Conservation (phyloP, 2,797 vertebrate species). For the Eupleurogrammus muticus region DNA sequence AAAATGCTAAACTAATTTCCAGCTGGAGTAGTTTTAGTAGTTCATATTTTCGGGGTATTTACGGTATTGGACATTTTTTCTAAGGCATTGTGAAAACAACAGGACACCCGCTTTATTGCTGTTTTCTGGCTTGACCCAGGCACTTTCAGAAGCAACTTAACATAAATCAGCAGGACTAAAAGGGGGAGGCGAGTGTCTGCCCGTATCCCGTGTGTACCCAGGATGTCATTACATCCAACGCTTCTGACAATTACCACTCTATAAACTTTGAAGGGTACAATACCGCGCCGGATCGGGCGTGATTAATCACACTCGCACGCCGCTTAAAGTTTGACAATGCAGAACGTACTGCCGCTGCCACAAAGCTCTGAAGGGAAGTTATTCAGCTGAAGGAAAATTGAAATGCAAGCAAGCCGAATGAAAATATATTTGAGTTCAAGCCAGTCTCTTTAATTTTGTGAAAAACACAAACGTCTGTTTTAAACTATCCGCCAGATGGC, state of each 20-base stretch:
- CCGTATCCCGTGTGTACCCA: not conserved
- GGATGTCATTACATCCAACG: constrained; percentile 3
- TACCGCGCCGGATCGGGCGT: constrained; percentile 18
- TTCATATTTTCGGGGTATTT: not conserved
- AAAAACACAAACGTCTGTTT: too few relatives aligned
- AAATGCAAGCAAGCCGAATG: constrained; percentile 42
- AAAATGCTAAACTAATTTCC: not conserved
- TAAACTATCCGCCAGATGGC: too few relatives aligned
- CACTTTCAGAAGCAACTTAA: not conserved
- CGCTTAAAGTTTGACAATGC: constrained; percentile 48
- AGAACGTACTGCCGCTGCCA: constrained; percentile 55
- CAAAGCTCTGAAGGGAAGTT: constrained; percentile 49
- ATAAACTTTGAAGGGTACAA: not conserved
- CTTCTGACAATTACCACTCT: constrained; percentile 4
- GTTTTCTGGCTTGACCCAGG: not conserved
- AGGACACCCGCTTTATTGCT: not conserved
- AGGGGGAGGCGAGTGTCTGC: not conserved
- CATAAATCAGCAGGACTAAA: constrained; percentile 15
- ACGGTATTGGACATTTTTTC: not conserved
- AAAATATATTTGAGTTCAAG: constrained; percentile 3
- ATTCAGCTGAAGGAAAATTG: constrained; percentile 34
- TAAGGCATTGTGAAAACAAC: not conserved
- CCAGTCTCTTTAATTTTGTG: too few relatives aligned
- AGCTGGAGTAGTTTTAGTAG: not conserved
- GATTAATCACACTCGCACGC: constrained; percentile 41